Evolutionary conservation across 2,113 vertebrate species (phyloP).

Genomic region (Sialia sialis): DNA sequence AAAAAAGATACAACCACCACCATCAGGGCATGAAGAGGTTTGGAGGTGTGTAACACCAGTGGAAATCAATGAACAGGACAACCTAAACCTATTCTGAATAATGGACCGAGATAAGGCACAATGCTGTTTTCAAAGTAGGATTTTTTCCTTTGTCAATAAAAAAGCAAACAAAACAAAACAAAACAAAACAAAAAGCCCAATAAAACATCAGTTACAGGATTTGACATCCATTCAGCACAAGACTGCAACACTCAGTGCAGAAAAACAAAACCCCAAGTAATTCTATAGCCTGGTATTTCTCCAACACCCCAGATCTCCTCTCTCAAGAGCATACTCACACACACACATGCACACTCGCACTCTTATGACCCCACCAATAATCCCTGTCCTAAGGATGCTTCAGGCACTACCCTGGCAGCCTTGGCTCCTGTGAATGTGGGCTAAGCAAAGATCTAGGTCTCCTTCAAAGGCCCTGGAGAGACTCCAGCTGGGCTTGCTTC

Average conservation of each 20-base stretch:
- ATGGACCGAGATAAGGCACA: neutral
- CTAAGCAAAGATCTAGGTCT: neutral
- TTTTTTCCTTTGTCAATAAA: neutral
- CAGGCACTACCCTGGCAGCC: neutral
- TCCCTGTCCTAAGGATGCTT: neutral
- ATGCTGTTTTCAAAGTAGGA: neutral
- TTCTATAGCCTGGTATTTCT: neutral
- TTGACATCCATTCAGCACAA: neutral
- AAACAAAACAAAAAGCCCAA: neutral
- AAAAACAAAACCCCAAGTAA: neutral
- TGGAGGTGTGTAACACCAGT: neutral
- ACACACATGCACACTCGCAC: accelerated
- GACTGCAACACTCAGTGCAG: neutral
- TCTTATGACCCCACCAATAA: neutral
- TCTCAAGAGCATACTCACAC: accelerated
- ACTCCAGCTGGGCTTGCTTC: neutral
- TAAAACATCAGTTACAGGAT: neutral
- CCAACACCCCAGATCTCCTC: neutral
- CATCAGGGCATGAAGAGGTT: neutral
- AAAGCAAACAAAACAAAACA: neutral
- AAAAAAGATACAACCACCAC: neutral
- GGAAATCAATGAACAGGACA: neutral
- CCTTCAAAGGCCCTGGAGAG: neutral
- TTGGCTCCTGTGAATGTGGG: neutral
- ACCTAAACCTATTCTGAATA: accelerated